Percentiles rank a stretch among this genome's conserved stretches.
Conservation (phyloP, 2,797 vertebrate species). For the Silurus lanzhouensis region DNA sequence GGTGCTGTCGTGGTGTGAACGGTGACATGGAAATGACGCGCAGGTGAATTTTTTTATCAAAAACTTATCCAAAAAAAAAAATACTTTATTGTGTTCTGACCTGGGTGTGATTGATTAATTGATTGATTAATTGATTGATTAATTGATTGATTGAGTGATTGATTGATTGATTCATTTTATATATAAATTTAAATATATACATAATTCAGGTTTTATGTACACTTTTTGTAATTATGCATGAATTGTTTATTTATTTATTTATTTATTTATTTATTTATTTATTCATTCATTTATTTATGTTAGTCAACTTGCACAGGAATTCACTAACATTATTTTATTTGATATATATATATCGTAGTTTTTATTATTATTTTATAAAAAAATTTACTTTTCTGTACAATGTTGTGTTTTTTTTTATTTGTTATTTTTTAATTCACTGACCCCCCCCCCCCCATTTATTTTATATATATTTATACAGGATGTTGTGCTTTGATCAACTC, state of each 20-base stretch:
- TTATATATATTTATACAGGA: background rate
- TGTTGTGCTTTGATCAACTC: background rate
- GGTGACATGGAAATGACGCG: slow-evolving; percentile 8
- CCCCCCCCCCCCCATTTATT: background rate
- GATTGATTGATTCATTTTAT: no score
- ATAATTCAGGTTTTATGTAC: no score
- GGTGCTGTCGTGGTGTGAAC: background rate
- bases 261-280: no score
- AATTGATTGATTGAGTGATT: no score
- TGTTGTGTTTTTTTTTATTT: background rate
- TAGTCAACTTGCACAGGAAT: background rate
- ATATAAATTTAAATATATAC: no score
- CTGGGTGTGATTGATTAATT: background rate
- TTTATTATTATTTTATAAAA: background rate
- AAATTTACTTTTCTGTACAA: no score
- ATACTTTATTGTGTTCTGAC: no score
- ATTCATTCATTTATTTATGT: background rate
- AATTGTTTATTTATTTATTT: no score
- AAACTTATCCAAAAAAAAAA: background rate
- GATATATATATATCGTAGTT: background rate
- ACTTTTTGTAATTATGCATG: no score
- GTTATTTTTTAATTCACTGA: no score
- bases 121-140: no score
- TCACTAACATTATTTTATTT: background rate
- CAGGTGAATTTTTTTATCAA: background rate